phyloP scores from a whole-genome alignment of 2,113 vertebrate genomes.

The Chlorodrepanis virens region DNA sequence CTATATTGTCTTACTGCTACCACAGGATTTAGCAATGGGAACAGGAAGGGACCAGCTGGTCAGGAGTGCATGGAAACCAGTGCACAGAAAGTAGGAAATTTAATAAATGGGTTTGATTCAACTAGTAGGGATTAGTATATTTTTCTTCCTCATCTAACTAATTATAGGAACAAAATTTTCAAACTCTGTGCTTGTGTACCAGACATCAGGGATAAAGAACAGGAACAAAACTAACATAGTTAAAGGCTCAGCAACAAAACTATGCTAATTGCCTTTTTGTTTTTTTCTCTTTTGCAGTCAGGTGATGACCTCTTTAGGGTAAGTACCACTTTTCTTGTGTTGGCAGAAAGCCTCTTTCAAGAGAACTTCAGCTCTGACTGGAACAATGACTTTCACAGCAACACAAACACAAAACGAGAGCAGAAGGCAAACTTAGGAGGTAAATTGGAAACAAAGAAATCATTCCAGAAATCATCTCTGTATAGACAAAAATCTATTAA shows the following conservation, averaged over 20 bases:
- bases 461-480: background rate
- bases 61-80: background rate
- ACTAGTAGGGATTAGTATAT: background rate
- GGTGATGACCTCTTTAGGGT: background rate
- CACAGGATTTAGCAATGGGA: background rate
- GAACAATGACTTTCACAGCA: background rate
- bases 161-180: background rate
- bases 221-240: background rate
- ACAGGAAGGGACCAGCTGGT: constrained; percentile 25
- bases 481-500: background rate
- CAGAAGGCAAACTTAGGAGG: background rate
- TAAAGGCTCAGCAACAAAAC: background rate
- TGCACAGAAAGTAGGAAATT: background rate
- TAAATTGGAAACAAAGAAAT: background rate
- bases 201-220: background rate
- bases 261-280: background rate
- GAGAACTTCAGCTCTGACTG: background rate
- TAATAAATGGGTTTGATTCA: background rate
- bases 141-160: constrained; percentile 4
- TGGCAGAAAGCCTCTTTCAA: background rate
- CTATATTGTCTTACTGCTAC: background rate
- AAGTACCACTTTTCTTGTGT: background rate
- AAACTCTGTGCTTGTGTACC: background rate
- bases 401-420: background rate
- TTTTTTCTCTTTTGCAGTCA: background rate